A percentile compares a stretch with the other conserved stretches of the same genome.
phyloP scores from a whole-genome alignment of 2,797 vertebrate genomes.

The Periparus ater region DNA sequence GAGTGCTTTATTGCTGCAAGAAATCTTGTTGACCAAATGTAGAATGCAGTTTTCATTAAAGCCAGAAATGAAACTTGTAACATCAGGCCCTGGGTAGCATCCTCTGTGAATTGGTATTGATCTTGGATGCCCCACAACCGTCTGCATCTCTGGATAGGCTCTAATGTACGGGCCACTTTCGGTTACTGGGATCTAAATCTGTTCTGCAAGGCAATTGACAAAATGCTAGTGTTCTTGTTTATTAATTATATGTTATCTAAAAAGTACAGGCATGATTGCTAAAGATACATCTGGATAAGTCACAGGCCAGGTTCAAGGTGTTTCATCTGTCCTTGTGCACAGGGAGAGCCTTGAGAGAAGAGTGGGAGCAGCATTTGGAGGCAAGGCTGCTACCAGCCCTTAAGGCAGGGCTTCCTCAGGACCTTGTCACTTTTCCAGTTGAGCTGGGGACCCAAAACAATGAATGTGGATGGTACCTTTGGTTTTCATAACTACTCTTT shows the following conservation, averaged over 20 bases:
- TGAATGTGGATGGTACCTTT: neutral
- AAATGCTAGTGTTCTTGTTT: neutral
- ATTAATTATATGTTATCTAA: neutral
- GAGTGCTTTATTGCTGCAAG: slow-evolving; percentile 51
- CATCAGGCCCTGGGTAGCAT: neutral
- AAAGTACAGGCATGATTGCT: neutral
- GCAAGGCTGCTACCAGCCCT: neutral
- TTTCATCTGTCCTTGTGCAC: neutral
- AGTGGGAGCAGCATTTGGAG: rapidly evolving
- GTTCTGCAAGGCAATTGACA: neutral
- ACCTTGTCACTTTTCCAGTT: neutral
- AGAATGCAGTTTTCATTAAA: slow-evolving; percentile 55
- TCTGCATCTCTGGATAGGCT: neutral
- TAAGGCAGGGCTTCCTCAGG: neutral
- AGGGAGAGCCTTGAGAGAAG: neutral
- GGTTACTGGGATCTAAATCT: neutral
- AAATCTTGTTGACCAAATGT: slow-evolving; percentile 39
- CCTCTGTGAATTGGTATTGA: slow-evolving; percentile 61
- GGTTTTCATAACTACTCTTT: neutral
- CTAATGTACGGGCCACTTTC: neutral
- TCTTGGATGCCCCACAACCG: neutral
- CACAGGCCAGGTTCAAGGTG: neutral
- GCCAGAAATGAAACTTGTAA: slow-evolving; percentile 44
- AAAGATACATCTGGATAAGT: neutral
- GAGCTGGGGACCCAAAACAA: neutral